Evolutionary conservation across 1,140 invertebrate genomes (phyloP), one percentile per base, ranked within the genome.

Genomic region (Temnothorax curvispinosus): DNA sequence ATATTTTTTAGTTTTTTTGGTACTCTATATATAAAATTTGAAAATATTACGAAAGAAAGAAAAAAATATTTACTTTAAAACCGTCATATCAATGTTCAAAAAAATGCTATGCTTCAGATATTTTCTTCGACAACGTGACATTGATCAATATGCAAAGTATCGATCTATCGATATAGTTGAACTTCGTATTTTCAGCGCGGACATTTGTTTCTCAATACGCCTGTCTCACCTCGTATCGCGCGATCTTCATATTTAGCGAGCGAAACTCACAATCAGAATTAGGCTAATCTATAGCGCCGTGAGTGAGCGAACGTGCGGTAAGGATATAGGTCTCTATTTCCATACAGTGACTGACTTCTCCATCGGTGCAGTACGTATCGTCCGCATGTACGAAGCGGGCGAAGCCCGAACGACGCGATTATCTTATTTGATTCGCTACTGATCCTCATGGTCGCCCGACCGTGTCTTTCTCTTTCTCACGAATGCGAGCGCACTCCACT

Each of bases 381-480:
- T 44, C n/a, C 44, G 52, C 35, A 13, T 9, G 71, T 56, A 81
- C 77, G 27, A 27, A 27, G 27, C 27, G 65, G 65, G 64, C 47
- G 64, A 69, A 54, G 35, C 21, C 64, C 35, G 47, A 64, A 65
- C 47, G 18, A 50, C 35, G 27, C 65, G 78, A 81, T 81, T 81
- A 81, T 81, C 78, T 81, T 81, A 72, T 81, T 81, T 72, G 65
- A 81, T 71, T 81, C 50, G 78, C 78, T 50, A 81, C 77, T 81
- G 78, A 81, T 81, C 78, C 78, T 81, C 78, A 58, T n/a, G 65
- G 65, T 81, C 78, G 65, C 21, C 77, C 64, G 77, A 81, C 47
- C 71, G 18, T 84, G 27, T 77, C 71, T 76, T 75, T 76, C 58
- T 76, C 38, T 85, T 62, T 76, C 47, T 64, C 81, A 75, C 72